Evolutionary conservation across 2,888 invertebrate genomes (phyloP).

Genomic region (Diaperis boleti): DNA sequence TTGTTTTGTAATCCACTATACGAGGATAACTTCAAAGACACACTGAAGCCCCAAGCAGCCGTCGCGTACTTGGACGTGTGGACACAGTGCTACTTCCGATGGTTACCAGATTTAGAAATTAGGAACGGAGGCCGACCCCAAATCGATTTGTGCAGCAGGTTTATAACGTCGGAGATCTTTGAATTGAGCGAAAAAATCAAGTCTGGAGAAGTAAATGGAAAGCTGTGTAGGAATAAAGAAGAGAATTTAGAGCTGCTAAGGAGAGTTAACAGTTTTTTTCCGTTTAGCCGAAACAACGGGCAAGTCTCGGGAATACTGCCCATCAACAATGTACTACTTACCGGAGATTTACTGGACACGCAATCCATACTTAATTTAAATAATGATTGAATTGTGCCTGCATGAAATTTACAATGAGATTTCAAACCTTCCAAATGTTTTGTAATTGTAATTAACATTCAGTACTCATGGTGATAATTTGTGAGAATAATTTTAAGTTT

Average conservation of each 20-base stretch:
- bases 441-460: constrained; percentile 12
- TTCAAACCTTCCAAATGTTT: constrained; percentile 43
- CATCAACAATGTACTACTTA: constrained; percentile 73
- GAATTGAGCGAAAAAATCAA: constrained; percentile 60
- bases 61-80: constrained; percentile 79
- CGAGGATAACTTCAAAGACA: constrained; percentile 62
- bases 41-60: constrained; percentile 68
- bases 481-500: constrained; percentile 40
- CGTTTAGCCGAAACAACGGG: constrained; percentile 64
- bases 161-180: constrained; percentile 66
- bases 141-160: constrained; percentile 68
- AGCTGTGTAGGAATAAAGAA: constrained; percentile 57
- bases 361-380: constrained; percentile 77
- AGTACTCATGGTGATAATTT: constrained; percentile 29
- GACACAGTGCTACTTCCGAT: constrained; percentile 91
- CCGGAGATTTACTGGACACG: constrained; percentile 75
- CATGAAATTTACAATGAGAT: constrained; percentile 15
- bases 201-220: constrained; percentile 53
- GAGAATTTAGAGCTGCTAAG: constrained; percentile 60
- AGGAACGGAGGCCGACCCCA: constrained; percentile 77
- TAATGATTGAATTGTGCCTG: constrained; percentile 70
- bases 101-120: constrained; percentile 87
- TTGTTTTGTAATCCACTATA: constrained; percentile 90
- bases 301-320: constrained; percentile 64
- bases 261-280: constrained; percentile 67